phyloP scores from a whole-genome alignment of 2,113 vertebrate genomes.

The Gallinago paraguaiae region DNA sequence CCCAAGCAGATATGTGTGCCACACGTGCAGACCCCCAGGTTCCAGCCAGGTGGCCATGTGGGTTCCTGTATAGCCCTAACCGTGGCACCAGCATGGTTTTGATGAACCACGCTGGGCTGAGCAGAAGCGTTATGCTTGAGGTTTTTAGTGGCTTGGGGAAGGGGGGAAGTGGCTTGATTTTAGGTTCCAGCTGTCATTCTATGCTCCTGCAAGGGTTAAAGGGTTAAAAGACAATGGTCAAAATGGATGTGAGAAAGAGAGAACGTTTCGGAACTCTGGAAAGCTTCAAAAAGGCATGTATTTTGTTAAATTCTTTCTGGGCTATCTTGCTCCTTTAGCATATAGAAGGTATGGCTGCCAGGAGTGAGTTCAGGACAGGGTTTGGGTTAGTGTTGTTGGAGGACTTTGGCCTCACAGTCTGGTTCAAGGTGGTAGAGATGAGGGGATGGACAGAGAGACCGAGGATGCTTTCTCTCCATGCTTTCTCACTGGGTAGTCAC shows the following conservation, averaged over 20 bases:
- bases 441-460: neutral
- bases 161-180: neutral
- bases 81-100: rapidly evolving
- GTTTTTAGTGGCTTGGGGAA: neutral
- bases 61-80: neutral
- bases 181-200: neutral
- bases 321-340: neutral
- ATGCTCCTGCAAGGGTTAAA: rapidly evolving
- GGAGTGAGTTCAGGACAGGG: neutral
- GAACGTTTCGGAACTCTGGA: neutral
- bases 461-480: neutral
- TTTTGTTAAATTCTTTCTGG: neutral
- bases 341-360: neutral
- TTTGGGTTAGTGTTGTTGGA: neutral
- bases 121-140: neutral
- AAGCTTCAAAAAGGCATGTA: rapidly evolving
- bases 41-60: neutral
- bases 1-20: neutral
- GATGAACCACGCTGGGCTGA: neutral
- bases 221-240: neutral
- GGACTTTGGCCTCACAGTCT: neutral
- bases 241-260: neutral
- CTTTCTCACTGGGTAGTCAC: neutral
- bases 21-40: neutral
- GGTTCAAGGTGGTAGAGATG: neutral